Evolutionary conservation across 2,113 vertebrate genomes (phyloP).

Genomic region (Laticauda laticaudata): DNA sequence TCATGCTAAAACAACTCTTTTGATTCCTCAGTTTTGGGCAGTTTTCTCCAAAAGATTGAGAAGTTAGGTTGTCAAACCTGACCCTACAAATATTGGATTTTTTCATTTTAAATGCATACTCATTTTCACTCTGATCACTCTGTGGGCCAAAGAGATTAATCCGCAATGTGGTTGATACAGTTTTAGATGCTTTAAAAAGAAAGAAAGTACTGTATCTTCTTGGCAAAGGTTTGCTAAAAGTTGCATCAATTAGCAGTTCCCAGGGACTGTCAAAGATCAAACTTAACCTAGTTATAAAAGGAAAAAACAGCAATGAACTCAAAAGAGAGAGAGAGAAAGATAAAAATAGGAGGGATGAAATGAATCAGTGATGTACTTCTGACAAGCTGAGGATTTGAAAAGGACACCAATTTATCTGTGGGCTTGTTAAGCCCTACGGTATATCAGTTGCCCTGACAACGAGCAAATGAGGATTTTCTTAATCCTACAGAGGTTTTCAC

Average conservation of each 20-base stretch:
- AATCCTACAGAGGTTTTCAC: not conserved
- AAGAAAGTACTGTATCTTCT: not conserved
- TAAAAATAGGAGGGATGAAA: slow-evolving; percentile 1
- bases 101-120: not conserved
- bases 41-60: not conserved
- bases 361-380: not conserved
- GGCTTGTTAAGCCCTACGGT: not conserved
- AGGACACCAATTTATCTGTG: not conserved
- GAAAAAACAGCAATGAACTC: slow-evolving; percentile 15
- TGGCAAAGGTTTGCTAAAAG: slow-evolving; percentile 11
- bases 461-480: not conserved
- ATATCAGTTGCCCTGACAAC: not conserved
- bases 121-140: not conserved
- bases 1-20: not conserved
- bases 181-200: not conserved
- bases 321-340: not conserved
- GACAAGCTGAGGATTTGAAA: slow-evolving; percentile 3
- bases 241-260: not conserved
- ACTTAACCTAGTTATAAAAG: slow-evolving; percentile 5
- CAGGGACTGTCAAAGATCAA: not conserved
- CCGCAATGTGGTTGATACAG: not conserved
- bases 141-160: not conserved
- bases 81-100: not conserved
- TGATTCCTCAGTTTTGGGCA: not conserved
- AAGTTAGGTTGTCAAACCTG: not conserved